These are phyloP conservation scores for Cephus pygmeus DNA, from an alignment of 2,888 invertebrate species.

Conservation along the genomic window DNA sequence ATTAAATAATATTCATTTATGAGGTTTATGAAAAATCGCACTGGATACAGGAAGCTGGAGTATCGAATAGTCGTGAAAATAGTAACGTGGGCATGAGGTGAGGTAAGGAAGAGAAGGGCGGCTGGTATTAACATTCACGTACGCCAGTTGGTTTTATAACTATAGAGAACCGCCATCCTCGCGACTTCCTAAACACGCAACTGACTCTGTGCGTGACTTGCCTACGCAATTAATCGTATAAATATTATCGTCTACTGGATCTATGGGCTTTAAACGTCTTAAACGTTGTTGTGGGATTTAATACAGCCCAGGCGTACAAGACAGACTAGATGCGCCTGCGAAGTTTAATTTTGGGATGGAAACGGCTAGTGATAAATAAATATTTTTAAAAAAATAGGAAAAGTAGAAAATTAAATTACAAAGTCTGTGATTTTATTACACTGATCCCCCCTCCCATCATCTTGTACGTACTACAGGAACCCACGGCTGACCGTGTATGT, in stretches of 20 bases:
- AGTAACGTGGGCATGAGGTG: background rate
- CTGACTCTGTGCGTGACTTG: conserved; percentile 28
- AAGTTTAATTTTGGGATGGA: background rate
- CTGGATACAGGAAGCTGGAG: background rate
- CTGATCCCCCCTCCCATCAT: too few species aligned
- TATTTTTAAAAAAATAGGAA: background rate
- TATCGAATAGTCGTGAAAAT: background rate
- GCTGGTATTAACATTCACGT: conserved; percentile 41
- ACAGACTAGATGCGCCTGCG: background rate
- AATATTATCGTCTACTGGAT: conserved; percentile 9
- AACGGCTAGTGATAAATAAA: background rate
- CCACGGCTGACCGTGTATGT: background rate
- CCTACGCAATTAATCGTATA: conserved; percentile 22
- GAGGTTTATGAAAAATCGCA: background rate
- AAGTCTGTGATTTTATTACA: too few species aligned
- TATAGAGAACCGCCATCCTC: conserved; percentile 18
- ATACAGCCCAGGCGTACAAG: background rate
- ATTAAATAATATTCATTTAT: background rate
- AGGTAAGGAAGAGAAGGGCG: background rate
- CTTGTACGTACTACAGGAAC: background rate
- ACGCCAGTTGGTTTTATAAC: conserved; percentile 41
- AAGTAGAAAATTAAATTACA: too few species aligned
- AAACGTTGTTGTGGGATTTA: background rate
- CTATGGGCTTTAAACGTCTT: background rate
- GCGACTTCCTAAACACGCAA: conserved; percentile 28